These are phyloP conservation scores for Aplochiton taeniatus DNA, from an alignment of 2,797 vertebrate species.

Conservation along the genomic window DNA sequence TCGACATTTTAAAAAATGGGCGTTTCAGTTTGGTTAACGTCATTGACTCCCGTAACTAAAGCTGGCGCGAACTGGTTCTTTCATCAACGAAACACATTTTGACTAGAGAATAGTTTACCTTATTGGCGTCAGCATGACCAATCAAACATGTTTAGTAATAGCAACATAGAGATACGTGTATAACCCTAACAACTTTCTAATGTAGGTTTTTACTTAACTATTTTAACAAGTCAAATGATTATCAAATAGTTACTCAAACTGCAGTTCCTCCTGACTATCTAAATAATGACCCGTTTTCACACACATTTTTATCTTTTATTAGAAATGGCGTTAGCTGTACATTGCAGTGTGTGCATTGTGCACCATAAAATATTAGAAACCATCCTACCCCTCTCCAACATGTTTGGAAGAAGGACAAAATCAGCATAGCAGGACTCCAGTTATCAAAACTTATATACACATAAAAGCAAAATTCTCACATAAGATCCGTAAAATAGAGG, in stretches of 20 bases:
- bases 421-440: conserved; percentile 70
- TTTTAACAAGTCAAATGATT: too few species aligned
- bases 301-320: conserved; percentile 52
- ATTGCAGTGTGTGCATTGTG: conserved; percentile 59
- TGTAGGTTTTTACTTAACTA: too few species aligned
- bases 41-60: conserved; percentile 39
- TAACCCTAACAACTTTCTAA: too few species aligned
- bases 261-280: too few species aligned
- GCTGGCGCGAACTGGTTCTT: conserved; percentile 67
- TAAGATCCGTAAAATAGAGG: conserved; percentile 52
- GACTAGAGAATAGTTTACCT: too few species aligned
- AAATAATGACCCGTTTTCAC: not conserved
- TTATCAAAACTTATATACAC: conserved; percentile 81
- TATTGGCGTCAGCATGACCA: too few species aligned
- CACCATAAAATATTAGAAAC: conserved; percentile 66
- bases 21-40: conserved; percentile 52
- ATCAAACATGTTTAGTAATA: too few species aligned
- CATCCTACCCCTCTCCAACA: conserved; percentile 29
- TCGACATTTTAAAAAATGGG: conserved; percentile 80
- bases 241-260: too few species aligned
- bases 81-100: conserved; percentile 7
- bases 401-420: conserved; percentile 61
- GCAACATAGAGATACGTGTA: too few species aligned
- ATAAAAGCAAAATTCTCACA: conserved; percentile 68
- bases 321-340: conserved; percentile 75